Evolutionary conservation across 1,140 invertebrate genomes (phyloP).

Genomic region (Zaprionus tsacasi): DNA sequence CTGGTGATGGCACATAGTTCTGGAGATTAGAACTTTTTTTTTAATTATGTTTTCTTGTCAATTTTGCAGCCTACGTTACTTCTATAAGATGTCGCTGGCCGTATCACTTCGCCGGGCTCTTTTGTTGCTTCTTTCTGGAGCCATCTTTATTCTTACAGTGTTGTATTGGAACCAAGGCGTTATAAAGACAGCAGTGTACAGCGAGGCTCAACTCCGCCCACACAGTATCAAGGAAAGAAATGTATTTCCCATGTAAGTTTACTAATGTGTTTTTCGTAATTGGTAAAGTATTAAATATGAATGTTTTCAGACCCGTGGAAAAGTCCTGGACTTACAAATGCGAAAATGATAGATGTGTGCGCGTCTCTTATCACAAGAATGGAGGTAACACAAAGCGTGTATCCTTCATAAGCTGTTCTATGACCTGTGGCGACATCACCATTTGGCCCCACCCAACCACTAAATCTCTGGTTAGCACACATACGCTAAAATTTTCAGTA

Average conservation of each 20-base stretch:
- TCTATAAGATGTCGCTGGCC: conserved; percentile 83
- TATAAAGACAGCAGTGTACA: conserved; percentile 70
- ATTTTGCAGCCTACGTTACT: conserved; percentile 75
- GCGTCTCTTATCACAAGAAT: conserved; percentile 57
- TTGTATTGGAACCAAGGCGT: conserved; percentile 82
- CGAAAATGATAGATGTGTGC: conserved; percentile 75
- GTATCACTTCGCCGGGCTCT: conserved; percentile 78
- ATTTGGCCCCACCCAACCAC: conserved; percentile 84
- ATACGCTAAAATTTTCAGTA: conserved; percentile 72
- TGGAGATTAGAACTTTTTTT: neutral
- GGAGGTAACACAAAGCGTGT: conserved; percentile 66
- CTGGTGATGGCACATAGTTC: conserved; percentile 53
- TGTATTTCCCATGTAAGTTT: conserved; percentile 65
- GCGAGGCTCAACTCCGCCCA: conserved; percentile 61
- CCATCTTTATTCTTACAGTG: conserved; percentile 77
- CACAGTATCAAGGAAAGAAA: conserved; percentile 49
- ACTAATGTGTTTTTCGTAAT: neutral
- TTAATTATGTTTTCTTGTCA: neutral
- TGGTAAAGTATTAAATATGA: neutral
- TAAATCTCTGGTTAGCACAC: conserved; percentile 67
- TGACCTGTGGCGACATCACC: conserved; percentile 82
- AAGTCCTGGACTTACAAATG: conserved; percentile 83
- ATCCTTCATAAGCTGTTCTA: conserved; percentile 81
- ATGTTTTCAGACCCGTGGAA: conserved; percentile 69
- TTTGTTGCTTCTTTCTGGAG: conserved; percentile 69